phyloP scores from a whole-genome alignment of 30 jellyfish, hydroid and myxozoan genomes.

The Cassiopea xamachana region DNA sequence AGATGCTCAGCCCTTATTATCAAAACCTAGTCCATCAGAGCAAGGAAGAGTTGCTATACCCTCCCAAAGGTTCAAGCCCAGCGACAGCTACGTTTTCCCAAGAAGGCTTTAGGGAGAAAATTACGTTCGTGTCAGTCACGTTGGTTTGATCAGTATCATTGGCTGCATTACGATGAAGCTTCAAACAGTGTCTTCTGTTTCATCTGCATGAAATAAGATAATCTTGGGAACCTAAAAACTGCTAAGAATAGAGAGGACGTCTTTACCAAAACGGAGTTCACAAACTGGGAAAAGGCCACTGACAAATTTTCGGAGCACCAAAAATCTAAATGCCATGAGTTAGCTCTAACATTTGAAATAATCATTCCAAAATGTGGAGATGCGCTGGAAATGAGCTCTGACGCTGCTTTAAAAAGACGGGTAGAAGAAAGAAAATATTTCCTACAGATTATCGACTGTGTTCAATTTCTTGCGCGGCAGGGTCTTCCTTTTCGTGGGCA shows the following conservation, averaged over 20 bases:
- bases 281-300: conserved; percentile 40
- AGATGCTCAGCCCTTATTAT: background rate
- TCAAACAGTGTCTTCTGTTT: conserved; percentile 36
- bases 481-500: background rate
- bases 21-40: background rate
- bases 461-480: conserved; percentile 60
- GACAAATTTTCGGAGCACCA: conserved; percentile 57
- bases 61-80: conserved; percentile 24
- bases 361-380: conserved; percentile 29
- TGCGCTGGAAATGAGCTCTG: conserved; percentile 27
- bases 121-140: conserved; percentile 55
- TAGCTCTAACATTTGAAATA: conserved; percentile 55
- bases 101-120: conserved; percentile 43
- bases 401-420: conserved; percentile 39
- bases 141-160: conserved; percentile 61
- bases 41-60: background rate
- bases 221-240: conserved; percentile 32
- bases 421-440: conserved; percentile 62
- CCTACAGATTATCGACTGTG: conserved; percentile 35
- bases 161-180: conserved; percentile 68
- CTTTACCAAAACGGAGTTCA: conserved; percentile 41
- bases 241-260: conserved; percentile 45
- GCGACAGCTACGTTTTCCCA: conserved; percentile 35
- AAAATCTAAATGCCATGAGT: conserved; percentile 58
- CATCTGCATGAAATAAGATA: conserved; percentile 39